These are phyloP conservation scores for Mantis religiosa DNA, from an alignment of 2,888 invertebrate species.

Conservation along the genomic window DNA sequence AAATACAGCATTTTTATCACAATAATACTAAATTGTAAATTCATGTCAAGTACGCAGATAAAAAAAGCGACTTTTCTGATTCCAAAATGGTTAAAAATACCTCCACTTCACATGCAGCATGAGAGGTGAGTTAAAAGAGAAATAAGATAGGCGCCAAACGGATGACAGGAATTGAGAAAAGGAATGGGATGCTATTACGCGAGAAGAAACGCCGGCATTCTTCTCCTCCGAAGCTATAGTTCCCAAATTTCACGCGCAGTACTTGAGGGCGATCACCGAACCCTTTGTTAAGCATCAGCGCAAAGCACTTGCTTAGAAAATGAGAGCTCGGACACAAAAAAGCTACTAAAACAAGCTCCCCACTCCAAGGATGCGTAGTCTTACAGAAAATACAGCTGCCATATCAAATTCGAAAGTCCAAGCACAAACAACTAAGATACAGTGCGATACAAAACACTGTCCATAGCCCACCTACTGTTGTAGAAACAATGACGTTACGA, in stretches of 20 bases:
- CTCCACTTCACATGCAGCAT: background rate
- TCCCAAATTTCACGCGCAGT: slow-evolving; percentile 12
- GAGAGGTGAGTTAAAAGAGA: background rate
- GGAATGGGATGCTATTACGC: background rate
- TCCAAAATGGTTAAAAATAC: too few species aligned
- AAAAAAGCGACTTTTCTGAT: too few species aligned
- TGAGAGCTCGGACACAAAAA: background rate
- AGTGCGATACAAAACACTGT: background rate
- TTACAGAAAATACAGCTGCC: background rate
- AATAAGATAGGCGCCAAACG: background rate
- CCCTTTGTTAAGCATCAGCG: background rate
- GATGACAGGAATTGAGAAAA: background rate
- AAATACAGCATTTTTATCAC: too few species aligned
- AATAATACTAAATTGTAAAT: too few species aligned
- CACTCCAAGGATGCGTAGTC: background rate
- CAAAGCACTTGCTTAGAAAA: background rate
- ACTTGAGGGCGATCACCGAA: background rate
- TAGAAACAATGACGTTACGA: background rate
- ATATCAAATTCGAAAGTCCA: background rate
- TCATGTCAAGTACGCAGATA: too few species aligned
- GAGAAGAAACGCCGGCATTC: background rate
- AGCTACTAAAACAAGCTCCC: background rate
- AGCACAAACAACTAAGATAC: background rate
- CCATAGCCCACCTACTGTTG: background rate
- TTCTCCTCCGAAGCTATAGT: background rate